Percentiles rank a stretch among this genome's conserved stretches.
phyloP scores from a whole-genome alignment of 2,113 vertebrate species.

The Siphamia tubifer region DNA sequence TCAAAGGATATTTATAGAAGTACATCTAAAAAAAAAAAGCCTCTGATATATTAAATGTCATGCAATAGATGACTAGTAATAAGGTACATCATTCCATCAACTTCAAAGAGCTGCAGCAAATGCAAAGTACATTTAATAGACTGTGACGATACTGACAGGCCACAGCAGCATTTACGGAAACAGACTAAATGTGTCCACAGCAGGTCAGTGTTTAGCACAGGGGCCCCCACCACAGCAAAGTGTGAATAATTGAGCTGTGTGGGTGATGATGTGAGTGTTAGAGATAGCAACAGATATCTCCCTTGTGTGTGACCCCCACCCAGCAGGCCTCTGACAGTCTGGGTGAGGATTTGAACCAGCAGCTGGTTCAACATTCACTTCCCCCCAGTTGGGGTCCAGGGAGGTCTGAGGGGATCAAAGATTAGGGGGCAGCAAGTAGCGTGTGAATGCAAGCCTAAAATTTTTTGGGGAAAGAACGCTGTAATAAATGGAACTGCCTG shows the following conservation, averaged over 20 bases:
- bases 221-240: not conserved
- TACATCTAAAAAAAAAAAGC: no score
- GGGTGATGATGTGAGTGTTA: slow-evolving; percentile 46
- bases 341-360: slow-evolving; percentile 43
- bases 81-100: not conserved
- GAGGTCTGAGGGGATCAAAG: slow-evolving; percentile 34
- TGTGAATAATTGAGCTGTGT: slow-evolving; percentile 32
- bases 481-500: no score
- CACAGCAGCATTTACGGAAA: not conserved
- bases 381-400: slow-evolving; percentile 11
- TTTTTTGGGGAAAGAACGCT: not conserved
- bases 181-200: not conserved
- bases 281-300: slow-evolving; percentile 36
- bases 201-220: not conserved
- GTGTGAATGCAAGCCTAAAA: slow-evolving; percentile 29
- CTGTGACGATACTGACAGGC: not conserved
- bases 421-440: not conserved
- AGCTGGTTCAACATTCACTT: slow-evolving; percentile 52
- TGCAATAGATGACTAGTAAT: not conserved
- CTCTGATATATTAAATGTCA: not conserved
- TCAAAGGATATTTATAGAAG: no score
- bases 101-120: slow-evolving; percentile 17
- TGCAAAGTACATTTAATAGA: not conserved
- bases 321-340: slow-evolving; percentile 47
- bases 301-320: slow-evolving; percentile 25